Evolutionary conservation across 2,888 invertebrate genomes (phyloP), one percentile per base, ranked within the genome.

Genomic region (Apotomis capreana): DNA sequence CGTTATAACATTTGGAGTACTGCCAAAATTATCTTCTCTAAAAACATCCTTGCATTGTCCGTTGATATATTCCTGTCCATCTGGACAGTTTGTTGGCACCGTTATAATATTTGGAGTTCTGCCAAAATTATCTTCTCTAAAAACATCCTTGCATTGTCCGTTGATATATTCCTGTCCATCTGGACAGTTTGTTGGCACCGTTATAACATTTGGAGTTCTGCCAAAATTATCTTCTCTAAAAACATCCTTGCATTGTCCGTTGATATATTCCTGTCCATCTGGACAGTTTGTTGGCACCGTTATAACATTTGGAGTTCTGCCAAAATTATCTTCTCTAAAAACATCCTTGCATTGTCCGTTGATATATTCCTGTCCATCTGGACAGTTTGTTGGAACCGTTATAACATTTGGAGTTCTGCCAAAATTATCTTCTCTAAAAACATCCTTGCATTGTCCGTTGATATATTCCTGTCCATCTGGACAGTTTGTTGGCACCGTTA

Each of bases 261-360:
- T 75, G 8, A 77, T 65, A 37, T 49, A 72, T 57, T 77, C 52
- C 26, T 76, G 76, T 4, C 76, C 76, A 6, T 26, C 44, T 0
- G 74, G 74, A 26, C 77, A 77, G 49, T 77, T 77, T 4, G 76
- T 57, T 8, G 76, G 77, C 0, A 76, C 65, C 5, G 74, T 69
- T 46, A 74, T 75, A 10, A 59, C 37, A 5, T 60, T 54, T 5
- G 54, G 54, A 13, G 63, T 63, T 15, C 40, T 40, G 3, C n/a
- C 52, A n/a, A 4, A 0, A 13, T 0, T 9, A 0, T 54, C 8
- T 10, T 12, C 15, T 49, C 57, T 72, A 78, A 77, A 78, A 9
- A 78, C 61, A 10, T 78, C 78, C 12, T 77, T 76, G 69, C 80
- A 80, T 60, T 70, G 59, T 49, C 78, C 78, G 44, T 78, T 78